Conservation (phyloP, 2,797 vertebrate genomes). For the Leptodactylus fallax region DNA sequence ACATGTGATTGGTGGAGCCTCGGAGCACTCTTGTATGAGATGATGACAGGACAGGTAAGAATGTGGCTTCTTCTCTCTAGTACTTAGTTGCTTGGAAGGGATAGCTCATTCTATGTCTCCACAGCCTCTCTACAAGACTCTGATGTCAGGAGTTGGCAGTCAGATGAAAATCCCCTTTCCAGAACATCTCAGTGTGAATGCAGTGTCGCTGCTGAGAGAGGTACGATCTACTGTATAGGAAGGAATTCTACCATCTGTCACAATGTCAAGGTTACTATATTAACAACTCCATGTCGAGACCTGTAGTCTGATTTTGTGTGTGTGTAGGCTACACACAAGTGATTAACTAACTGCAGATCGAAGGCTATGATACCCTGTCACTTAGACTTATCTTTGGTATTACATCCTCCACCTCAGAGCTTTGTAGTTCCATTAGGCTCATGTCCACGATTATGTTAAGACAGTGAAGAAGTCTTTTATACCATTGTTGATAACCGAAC, state of each 20-base stretch:
- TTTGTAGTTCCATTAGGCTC: too few species aligned
- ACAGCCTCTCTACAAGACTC: conserved; percentile 90
- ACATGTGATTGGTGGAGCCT: conserved; percentile 99
- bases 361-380: too few species aligned
- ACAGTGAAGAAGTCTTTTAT: too few species aligned
- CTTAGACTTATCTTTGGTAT: too few species aligned
- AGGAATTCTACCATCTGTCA: too few species aligned
- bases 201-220: conserved; percentile 89
- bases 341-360: too few species aligned
- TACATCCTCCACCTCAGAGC: too few species aligned
- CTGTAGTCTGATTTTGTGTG: too few species aligned
- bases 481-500: rapidly evolving
- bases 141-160: conserved; percentile 90
- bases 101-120: conserved; percentile 40
- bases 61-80: not conserved
- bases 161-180: conserved; percentile 92
- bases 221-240: conserved; percentile 70
- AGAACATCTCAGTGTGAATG: conserved; percentile 85
- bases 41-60: conserved; percentile 92
- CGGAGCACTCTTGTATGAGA: conserved; percentile 90
- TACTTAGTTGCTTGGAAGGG: not conserved
- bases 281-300: too few species aligned
- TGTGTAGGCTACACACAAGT: too few species aligned
- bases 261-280: too few species aligned
- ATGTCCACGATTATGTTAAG: too few species aligned